phyloP scores from a whole-genome alignment of 1,140 invertebrate genomes.

The Magallana ariakensis region DNA sequence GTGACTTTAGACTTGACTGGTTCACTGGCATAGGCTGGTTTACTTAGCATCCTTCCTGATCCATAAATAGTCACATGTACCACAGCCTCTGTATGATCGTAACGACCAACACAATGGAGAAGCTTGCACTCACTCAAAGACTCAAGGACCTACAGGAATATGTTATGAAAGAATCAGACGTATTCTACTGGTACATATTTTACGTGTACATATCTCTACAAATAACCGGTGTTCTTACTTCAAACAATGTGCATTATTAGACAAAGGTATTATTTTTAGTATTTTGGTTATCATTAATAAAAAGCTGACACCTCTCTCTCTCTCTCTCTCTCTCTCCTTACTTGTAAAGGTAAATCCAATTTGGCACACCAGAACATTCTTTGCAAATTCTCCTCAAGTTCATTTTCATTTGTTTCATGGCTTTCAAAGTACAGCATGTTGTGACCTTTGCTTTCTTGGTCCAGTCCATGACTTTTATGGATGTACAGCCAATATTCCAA shows the following conservation, averaged over 20 bases:
- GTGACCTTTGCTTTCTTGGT: neutral
- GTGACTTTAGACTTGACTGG: conserved; percentile 55
- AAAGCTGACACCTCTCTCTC: too few species aligned
- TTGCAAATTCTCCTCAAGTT: conserved; percentile 47
- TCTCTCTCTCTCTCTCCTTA: neutral
- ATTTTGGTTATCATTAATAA: too few species aligned
- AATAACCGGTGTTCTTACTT: too few species aligned
- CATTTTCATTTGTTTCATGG: conserved; percentile 59
- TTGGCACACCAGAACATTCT: conserved; percentile 62
- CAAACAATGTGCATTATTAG: too few species aligned
- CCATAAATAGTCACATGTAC: conserved; percentile 61
- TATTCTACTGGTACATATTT: too few species aligned
- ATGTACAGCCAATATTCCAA: conserved; percentile 77
- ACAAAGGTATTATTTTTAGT: too few species aligned
- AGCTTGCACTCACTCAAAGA: conserved; percentile 53
- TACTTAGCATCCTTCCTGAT: conserved; percentile 55
- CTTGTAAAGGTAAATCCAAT: conserved; percentile 43
- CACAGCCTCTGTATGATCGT: conserved; percentile 40
- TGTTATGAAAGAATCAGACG: neutral
- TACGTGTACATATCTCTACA: too few species aligned
- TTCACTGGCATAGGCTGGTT: conserved; percentile 67
- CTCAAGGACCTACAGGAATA: conserved; percentile 45
- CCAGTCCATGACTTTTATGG: conserved; percentile 55
- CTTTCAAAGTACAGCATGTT: conserved; percentile 78
- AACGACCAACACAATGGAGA: conserved; percentile 57